Percentiles rank a stretch among this genome's conserved stretches.
Conservation (phyloP, 2,888 invertebrate species). For the Drepanosiphum platanoidis region DNA sequence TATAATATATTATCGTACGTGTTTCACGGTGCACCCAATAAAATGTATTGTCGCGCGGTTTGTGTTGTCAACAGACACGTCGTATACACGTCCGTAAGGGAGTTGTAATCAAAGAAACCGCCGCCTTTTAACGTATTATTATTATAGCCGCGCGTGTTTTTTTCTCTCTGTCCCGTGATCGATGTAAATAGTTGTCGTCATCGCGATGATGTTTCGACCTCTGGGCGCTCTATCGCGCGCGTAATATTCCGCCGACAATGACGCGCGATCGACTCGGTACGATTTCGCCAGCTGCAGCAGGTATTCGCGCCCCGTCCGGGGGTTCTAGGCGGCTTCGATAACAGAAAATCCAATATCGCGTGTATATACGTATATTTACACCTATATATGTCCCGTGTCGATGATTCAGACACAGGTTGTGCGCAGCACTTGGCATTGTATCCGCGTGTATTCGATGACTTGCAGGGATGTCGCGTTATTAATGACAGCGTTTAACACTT, state of each 20-base stretch:
- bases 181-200: background rate
- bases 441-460: conserved; percentile 32
- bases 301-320: conserved; percentile 3
- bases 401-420: conserved; percentile 43
- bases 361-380: conserved; percentile 6
- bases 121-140: too few species aligned
- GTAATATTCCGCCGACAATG: background rate
- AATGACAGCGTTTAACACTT: conserved; percentile 53
- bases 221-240: background rate
- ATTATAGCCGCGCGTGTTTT: background rate
- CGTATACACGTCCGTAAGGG: background rate
- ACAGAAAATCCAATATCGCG: background rate
- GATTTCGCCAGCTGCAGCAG: conserved; percentile 27
- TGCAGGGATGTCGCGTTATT: conserved; percentile 43
- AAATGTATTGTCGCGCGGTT: background rate
- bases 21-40: background rate
- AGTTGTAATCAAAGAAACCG: background rate
- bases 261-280: background rate
- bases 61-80: background rate
- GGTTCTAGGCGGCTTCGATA: background rate
- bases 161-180: background rate
- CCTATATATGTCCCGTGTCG: background rate
- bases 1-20: too few species aligned
- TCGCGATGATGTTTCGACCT: background rate
- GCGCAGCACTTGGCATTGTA: background rate